Percentiles rank a stretch among this genome's conserved stretches.
Evolutionary conservation across 2,888 invertebrate genomes (phyloP).

Genomic region (Eubasilissa splendida): DNA sequence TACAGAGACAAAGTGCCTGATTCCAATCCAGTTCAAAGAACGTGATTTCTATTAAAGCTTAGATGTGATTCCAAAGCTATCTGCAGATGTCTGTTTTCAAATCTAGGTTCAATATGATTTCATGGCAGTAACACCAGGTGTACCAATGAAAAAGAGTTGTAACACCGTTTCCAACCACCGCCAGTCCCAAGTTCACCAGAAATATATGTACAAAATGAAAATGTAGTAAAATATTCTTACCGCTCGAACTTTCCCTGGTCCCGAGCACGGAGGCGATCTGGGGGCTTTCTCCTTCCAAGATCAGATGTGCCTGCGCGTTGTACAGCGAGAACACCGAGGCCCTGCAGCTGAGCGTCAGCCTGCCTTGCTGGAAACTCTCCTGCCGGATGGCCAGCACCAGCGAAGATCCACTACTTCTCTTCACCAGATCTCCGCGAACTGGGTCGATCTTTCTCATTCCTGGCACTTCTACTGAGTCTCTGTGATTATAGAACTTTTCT

Average conservation of each 20-base stretch:
- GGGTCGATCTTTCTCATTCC: neutral
- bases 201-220: too few relatives aligned
- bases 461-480: constrained; percentile 34
- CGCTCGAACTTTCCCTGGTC: constrained; percentile 66
- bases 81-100: too few relatives aligned
- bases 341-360: constrained; percentile 65
- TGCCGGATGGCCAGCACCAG: constrained; percentile 64
- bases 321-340: constrained; percentile 68
- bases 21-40: too few relatives aligned
- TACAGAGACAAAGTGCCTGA: too few relatives aligned
- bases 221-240: constrained; percentile 35
- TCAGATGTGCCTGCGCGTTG: constrained; percentile 63
- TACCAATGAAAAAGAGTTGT: too few relatives aligned
- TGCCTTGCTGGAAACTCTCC: constrained; percentile 65
- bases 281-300: constrained; percentile 69
- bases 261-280: constrained; percentile 70
- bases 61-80: neutral
- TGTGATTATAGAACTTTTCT: constrained; percentile 19
- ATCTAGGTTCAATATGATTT: too few relatives aligned
- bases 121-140: too few relatives aligned
- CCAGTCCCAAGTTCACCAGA: too few relatives aligned
- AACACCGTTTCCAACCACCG: too few relatives aligned
- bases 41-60: too few relatives aligned
- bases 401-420: constrained; percentile 46
- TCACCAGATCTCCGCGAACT: constrained; percentile 26